Conservation (phyloP, 2,888 invertebrate species). For the Drosophila anomalipes region DNA sequence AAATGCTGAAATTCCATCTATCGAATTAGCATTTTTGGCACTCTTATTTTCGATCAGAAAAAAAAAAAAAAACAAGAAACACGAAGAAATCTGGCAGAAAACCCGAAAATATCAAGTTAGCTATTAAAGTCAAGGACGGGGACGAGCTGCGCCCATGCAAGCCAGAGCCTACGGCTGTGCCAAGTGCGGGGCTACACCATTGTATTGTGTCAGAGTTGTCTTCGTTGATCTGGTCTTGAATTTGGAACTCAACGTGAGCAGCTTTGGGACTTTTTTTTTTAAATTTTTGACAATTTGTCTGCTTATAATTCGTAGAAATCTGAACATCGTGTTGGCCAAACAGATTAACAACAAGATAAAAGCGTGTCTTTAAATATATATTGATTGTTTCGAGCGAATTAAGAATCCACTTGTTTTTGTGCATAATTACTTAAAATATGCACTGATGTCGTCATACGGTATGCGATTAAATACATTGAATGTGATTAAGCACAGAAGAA, state of each 20-base stretch:
- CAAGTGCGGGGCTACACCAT: constrained; percentile 71
- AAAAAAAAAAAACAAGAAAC: constrained; percentile 31
- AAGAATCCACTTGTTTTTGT: neutral
- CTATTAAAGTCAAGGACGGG: constrained; percentile 73
- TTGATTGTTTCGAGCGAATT: constrained; percentile 1
- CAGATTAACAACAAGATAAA: constrained; percentile 12
- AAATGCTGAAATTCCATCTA: constrained; percentile 44
- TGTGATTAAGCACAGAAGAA: neutral
- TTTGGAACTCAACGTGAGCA: constrained; percentile 26
- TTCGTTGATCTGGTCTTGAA: constrained; percentile 44
- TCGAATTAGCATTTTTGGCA: constrained; percentile 70
- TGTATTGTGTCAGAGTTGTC: constrained; percentile 31
- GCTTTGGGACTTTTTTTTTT: constrained; percentile 26
- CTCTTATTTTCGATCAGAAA: constrained; percentile 65
- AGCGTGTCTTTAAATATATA: neutral
- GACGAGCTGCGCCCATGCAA: constrained; percentile 63
- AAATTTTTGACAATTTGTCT: constrained; percentile 31
- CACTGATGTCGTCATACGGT: constrained; percentile 16
- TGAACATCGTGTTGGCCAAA: constrained; percentile 4
- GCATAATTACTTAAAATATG: constrained; percentile 1
- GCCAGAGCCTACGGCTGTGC: constrained; percentile 59
- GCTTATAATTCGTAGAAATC: constrained; percentile 29
- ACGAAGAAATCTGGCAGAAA: constrained; percentile 22
- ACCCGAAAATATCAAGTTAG: constrained; percentile 45
- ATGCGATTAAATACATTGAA: neutral